Evolutionary conservation across 2,797 vertebrate genomes (phyloP).

Genomic region (Acipenser oxyrinchus): DNA sequence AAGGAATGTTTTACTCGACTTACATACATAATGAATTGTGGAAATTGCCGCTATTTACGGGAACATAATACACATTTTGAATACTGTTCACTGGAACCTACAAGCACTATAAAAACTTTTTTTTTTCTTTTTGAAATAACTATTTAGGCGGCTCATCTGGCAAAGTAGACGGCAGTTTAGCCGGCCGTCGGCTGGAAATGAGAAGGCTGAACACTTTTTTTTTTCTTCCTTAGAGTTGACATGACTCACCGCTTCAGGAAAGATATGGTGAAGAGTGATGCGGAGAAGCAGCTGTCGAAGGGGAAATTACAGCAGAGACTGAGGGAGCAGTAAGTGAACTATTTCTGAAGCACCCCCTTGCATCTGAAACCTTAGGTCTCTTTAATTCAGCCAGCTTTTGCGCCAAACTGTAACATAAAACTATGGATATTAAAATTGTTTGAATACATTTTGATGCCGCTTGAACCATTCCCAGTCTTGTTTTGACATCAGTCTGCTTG

Average conservation of each 20-base stretch:
- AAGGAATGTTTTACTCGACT: too few species aligned
- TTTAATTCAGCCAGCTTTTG: background rate
- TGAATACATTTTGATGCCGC: background rate
- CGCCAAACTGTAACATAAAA: too few species aligned
- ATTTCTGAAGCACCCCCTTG: background rate
- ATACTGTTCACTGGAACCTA: too few species aligned
- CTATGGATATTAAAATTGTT: background rate
- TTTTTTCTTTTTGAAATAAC: too few species aligned
- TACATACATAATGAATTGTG: too few species aligned
- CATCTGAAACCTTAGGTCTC: background rate
- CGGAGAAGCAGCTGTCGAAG: conserved; percentile 62
- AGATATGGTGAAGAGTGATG: conserved; percentile 64
- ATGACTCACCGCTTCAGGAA: conserved; percentile 75
- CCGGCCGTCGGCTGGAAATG: too few species aligned
- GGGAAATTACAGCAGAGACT: conserved; percentile 71
- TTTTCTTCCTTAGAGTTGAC: conserved; percentile 63
- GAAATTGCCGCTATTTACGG: too few species aligned
- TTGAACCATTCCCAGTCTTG: too few species aligned
- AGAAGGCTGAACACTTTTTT: background rate
- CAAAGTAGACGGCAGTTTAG: too few species aligned
- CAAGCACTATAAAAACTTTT: too few species aligned
- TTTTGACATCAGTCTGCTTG: background rate
- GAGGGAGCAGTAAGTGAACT: conserved; percentile 74
- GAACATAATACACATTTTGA: too few species aligned
- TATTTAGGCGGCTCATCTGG: too few species aligned